Evolutionary conservation across 2,888 invertebrate genomes (phyloP).

Genomic region (Heliconius ethilla): DNA sequence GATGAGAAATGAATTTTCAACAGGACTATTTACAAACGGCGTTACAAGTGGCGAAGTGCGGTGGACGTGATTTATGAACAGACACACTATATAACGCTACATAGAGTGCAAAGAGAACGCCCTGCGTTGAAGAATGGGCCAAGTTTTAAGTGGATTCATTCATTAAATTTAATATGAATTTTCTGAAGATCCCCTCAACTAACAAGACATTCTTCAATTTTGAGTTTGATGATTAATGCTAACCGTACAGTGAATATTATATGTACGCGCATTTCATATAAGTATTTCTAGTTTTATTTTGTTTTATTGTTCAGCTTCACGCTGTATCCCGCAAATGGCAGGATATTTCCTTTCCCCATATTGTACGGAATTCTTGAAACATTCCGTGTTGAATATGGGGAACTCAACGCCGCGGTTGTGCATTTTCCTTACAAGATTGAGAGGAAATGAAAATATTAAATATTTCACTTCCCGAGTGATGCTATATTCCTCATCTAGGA

Average conservation of each 20-base stretch:
- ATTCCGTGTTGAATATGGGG: too few relatives aligned
- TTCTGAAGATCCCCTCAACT: conserved; percentile 1
- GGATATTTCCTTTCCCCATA: too few relatives aligned
- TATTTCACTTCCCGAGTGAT: too few relatives aligned
- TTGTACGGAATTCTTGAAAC: too few relatives aligned
- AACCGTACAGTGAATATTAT: not conserved
- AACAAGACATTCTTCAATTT: not conserved
- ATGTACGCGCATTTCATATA: not conserved
- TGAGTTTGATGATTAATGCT: not conserved
- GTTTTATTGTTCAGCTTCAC: not conserved
- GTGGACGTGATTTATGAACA: conserved; percentile 12
- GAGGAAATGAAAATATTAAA: too few relatives aligned
- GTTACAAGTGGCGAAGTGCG: conserved; percentile 1
- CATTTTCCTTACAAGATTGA: too few relatives aligned
- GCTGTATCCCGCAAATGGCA: not conserved
- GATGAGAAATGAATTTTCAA: conserved; percentile 12
- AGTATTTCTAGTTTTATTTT: not conserved
- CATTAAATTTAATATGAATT: conserved; percentile 25
- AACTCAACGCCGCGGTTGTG: too few relatives aligned
- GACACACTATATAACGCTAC: not conserved
- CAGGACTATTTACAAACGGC: conserved; percentile 1
- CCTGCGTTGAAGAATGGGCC: conserved; percentile 9
- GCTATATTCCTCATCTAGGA: too few relatives aligned
- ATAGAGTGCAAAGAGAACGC: conserved; percentile 4
- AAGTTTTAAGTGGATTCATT: conserved; percentile 26